Evolutionary conservation across 2,888 invertebrate genomes (phyloP).

Genomic region (Elysia crispata): DNA sequence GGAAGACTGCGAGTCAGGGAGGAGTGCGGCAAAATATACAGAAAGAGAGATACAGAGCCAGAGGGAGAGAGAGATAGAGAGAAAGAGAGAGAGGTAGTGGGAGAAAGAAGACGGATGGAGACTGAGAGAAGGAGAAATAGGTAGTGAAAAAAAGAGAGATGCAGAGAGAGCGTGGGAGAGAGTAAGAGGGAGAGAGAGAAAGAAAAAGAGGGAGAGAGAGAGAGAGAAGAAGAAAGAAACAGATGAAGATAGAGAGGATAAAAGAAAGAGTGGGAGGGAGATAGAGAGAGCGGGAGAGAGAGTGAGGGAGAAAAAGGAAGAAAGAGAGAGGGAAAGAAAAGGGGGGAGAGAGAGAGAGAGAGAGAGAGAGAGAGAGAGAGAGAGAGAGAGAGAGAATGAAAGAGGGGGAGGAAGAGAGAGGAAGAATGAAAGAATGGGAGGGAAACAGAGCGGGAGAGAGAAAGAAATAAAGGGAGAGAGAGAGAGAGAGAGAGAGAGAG

Average conservation of each 20-base stretch:
- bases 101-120: too few species aligned
- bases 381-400: too few species aligned
- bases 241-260: background rate
- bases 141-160: too few species aligned
- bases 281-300: background rate
- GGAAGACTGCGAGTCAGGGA: too few species aligned
- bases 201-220: background rate
- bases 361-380: constrained; percentile 17
- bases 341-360: background rate
- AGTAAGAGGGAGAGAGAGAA: background rate
- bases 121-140: too few species aligned
- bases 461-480: constrained; percentile 13
- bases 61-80: too few species aligned
- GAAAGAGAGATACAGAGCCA: too few species aligned
- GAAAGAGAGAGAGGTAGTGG: too few species aligned
- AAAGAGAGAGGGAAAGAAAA: background rate
- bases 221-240: background rate
- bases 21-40: too few species aligned
- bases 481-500: constrained; percentile 12
- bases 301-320: background rate
- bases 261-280: background rate
- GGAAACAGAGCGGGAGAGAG: too few species aligned
- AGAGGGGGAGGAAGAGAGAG: too few species aligned
- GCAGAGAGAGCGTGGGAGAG: background rate
- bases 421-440: too few species aligned